Evolutionary conservation across 1,140 invertebrate species (phyloP).

Genomic region (Coelopa frigida): DNA sequence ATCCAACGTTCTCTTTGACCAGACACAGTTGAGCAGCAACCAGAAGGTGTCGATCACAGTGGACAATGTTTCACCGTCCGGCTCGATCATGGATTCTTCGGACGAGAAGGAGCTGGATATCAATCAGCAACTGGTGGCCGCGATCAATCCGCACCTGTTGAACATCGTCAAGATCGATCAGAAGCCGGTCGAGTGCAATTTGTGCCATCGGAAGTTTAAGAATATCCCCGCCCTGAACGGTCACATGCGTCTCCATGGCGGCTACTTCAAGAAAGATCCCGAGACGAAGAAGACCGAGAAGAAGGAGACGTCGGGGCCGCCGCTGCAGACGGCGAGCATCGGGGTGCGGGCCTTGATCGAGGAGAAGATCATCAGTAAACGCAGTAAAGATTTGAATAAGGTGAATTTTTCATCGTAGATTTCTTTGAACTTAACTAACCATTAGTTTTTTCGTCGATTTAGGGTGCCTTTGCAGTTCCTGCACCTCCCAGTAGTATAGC

Average conservation of each 20-base stretch:
- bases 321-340: slow-evolving; percentile 78
- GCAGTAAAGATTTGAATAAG: slow-evolving; percentile 46
- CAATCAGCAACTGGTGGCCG: slow-evolving; percentile 39
- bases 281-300: slow-evolving; percentile 80
- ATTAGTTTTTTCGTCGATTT: slow-evolving; percentile 1
- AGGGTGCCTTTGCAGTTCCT: slow-evolving; percentile 43
- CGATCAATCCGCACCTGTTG: slow-evolving; percentile 40
- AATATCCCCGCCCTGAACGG: slow-evolving; percentile 95
- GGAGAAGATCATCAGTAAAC: slow-evolving; percentile 84
- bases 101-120: slow-evolving; percentile 36
- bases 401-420: slow-evolving; percentile 15
- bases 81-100: too few relatives aligned
- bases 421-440: too few relatives aligned
- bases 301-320: slow-evolving; percentile 70
- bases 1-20: neutral
- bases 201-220: slow-evolving; percentile 92
- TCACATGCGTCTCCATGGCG: slow-evolving; percentile 93
- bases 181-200: slow-evolving; percentile 86
- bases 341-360: slow-evolving; percentile 81
- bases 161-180: slow-evolving; percentile 52
- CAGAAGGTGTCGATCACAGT: slow-evolving; percentile 39
- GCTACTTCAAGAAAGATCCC: slow-evolving; percentile 92
- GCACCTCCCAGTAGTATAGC: slow-evolving; percentile 31
- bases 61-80: slow-evolving; percentile 26
- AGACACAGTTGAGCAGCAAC: slow-evolving; percentile 32